A percentile compares a stretch with the other conserved stretches of the same genome.
phyloP scores from a whole-genome alignment of 2,797 vertebrate species.

The Clarias pachynema region DNA sequence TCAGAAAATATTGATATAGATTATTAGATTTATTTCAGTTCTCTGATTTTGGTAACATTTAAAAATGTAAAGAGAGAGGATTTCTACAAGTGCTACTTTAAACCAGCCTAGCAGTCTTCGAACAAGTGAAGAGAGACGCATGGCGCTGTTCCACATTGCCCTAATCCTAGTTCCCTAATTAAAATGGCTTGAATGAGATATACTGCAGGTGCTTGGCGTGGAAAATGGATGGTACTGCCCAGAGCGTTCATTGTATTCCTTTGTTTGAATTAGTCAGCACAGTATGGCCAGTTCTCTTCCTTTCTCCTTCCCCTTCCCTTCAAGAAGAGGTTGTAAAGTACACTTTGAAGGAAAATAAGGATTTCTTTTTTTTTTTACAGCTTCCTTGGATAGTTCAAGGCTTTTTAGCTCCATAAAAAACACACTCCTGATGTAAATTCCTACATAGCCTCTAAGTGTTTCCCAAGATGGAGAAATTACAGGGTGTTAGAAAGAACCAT shows the following conservation, averaged over 20 bases:
- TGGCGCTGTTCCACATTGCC: slow-evolving; percentile 53
- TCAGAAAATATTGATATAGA: background rate
- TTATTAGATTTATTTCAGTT: too few relatives aligned
- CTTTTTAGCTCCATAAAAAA: background rate
- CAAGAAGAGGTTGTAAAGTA: background rate
- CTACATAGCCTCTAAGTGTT: background rate
- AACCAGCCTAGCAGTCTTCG: background rate
- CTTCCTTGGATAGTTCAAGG: background rate
- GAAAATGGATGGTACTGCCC: slow-evolving; percentile 54
- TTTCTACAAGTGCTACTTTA: slow-evolving; percentile 3
- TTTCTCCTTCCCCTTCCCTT: slow-evolving; percentile 7
- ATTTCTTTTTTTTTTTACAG: background rate
- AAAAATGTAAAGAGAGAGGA: background rate
- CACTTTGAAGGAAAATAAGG: background rate
- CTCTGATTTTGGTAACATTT: too few relatives aligned
- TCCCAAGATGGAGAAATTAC: background rate
- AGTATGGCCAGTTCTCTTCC: slow-evolving; percentile 44
- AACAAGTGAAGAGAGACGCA: slow-evolving; percentile 57
- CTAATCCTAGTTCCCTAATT: slow-evolving; percentile 49
- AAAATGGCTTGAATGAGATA: slow-evolving; percentile 53
- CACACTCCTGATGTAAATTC: background rate
- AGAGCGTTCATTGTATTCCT: slow-evolving; percentile 47
- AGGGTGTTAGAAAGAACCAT: background rate
- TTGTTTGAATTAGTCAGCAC: slow-evolving; percentile 53
- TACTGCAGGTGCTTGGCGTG: slow-evolving; percentile 50